Base-by-base conservation (phyloP, 1,140 invertebrate species). In the Pogonomyrmex californicus region DNA sequence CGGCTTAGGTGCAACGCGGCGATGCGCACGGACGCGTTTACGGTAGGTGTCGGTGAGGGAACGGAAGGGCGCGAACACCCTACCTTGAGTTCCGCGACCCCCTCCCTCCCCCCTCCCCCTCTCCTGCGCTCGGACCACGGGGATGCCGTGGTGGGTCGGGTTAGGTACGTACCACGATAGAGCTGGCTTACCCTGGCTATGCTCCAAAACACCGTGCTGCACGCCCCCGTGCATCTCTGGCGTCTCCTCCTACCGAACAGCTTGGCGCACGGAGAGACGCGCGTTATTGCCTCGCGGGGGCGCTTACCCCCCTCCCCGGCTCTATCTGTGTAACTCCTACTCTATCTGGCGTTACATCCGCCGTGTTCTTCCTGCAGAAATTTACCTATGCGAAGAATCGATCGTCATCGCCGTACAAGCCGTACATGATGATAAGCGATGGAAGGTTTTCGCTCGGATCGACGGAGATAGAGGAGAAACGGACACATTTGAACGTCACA, bases 201-300 rank as follows among this genome's bases (percentile, higher is more conserved):
- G 89, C 89, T 91, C 90, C 90, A 90, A 91, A 91, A 91, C 78
- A 85, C 60, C 71, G 58, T 78, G 83, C 54, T 73, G 65, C 90
- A 88, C 87, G 66, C 73, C 87, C 66, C 73, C 82, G 36, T 36
- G 56, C 60, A 56, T 91, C 88, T 91, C 90, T 90, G 78, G 65
- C 87, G 88, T 91, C 90, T 90, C 88, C n/a, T 68, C 17, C 62
- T 65, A 49, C 66, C 0, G 70, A 90, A 83, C 90, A 90, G 90
- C 82, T 91, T 90, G 86, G 88, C 58, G 58, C 33, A 41, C 79
- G 73, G 68, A 82, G 79, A 82, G 70, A 41, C 79, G 79, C 87
- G 86, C 86, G 89, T 79, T 91, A 91, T 91, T 91, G 83, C 90
- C 65, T 86, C 83, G 56, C 83, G 76, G 58, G 23, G 23, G 56